Evolutionary conservation across 2,113 vertebrate species (phyloP).

Genomic region (Coptodon bakossiorum): DNA sequence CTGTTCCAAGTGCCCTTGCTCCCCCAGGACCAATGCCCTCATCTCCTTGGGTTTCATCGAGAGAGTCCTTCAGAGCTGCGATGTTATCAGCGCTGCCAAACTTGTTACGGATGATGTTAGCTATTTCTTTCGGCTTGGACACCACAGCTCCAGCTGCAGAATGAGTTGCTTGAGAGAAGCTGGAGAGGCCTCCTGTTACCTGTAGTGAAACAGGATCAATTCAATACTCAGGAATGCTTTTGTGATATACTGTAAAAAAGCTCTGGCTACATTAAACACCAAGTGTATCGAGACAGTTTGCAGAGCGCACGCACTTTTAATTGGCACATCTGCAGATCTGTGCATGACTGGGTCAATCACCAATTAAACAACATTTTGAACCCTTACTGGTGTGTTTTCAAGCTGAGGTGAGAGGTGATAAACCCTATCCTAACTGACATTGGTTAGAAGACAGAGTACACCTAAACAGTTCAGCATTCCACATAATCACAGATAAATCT

Average conservation of each 20-base stretch:
- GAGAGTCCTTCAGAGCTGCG: slow-evolving; percentile 83
- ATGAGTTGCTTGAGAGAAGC: slow-evolving; percentile 94
- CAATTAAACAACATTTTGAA: not conserved
- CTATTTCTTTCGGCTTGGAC: slow-evolving; percentile 92
- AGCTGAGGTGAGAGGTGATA: not conserved
- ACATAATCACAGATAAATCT: not conserved
- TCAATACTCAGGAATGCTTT: not conserved
- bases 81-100: slow-evolving; percentile 98
- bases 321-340: not conserved
- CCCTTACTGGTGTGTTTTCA: not conserved
- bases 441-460: not conserved
- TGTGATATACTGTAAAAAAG: not conserved
- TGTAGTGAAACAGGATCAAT: slow-evolving; percentile 39
- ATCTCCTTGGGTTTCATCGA: slow-evolving; percentile 87
- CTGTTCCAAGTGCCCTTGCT: slow-evolving; percentile 76
- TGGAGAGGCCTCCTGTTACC: slow-evolving; percentile 92
- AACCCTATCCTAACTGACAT: not conserved
- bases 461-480: not conserved
- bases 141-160: slow-evolving; percentile 92
- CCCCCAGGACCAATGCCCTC: slow-evolving; percentile 65
- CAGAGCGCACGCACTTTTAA: not conserved
- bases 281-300: not conserved
- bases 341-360: not conserved
- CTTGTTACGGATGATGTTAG: slow-evolving; percentile 88
- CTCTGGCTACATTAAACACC: not conserved